phyloP scores from a whole-genome alignment of 2,888 invertebrate genomes.

The Podabrus alpinus region DNA sequence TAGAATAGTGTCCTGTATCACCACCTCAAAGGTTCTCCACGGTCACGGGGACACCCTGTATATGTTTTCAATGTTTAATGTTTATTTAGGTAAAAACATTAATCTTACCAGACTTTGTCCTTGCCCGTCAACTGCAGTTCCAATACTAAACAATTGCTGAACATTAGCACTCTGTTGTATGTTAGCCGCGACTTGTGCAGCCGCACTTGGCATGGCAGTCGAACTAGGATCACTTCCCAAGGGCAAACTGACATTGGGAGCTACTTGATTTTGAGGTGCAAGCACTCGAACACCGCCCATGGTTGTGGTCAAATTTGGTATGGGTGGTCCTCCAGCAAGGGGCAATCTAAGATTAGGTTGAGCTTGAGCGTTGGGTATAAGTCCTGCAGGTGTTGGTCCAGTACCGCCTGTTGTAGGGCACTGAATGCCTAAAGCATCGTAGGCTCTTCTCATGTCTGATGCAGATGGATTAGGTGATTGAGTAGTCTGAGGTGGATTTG shows the following conservation, averaged over 20 bases:
- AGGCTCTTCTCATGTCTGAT: conserved; percentile 74
- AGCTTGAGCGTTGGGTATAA: conserved; percentile 45
- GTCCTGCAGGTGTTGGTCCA: conserved; percentile 50
- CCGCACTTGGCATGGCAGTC: conserved; percentile 32
- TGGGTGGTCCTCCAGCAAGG: conserved; percentile 34
- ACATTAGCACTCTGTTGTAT: conserved; percentile 53
- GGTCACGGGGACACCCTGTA: too few relatives aligned
- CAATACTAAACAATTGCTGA: conserved; percentile 57
- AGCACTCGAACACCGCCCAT: conserved; percentile 44
- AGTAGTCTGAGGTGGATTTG: conserved; percentile 54
- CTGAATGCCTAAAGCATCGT: conserved; percentile 77
- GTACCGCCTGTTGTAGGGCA: conserved; percentile 65
- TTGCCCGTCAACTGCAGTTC: conserved; percentile 39
- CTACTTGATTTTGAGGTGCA: conserved; percentile 51
- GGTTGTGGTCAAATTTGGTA: conserved; percentile 29
- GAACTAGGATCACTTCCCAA: conserved; percentile 58
- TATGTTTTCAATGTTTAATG: too few relatives aligned
- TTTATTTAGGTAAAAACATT: neutral
- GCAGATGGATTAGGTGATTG: conserved; percentile 60
- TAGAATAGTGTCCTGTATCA: too few relatives aligned
- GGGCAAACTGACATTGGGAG: conserved; percentile 60
- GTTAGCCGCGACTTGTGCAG: conserved; percentile 54
- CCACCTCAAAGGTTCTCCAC: too few relatives aligned
- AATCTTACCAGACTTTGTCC: conserved; percentile 43
- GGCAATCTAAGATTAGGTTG: conserved; percentile 43